Evolutionary conservation across 2,888 invertebrate species (phyloP), one percentile per base, ranked within the genome.

Genomic region (Oscheius sp.): DNA sequence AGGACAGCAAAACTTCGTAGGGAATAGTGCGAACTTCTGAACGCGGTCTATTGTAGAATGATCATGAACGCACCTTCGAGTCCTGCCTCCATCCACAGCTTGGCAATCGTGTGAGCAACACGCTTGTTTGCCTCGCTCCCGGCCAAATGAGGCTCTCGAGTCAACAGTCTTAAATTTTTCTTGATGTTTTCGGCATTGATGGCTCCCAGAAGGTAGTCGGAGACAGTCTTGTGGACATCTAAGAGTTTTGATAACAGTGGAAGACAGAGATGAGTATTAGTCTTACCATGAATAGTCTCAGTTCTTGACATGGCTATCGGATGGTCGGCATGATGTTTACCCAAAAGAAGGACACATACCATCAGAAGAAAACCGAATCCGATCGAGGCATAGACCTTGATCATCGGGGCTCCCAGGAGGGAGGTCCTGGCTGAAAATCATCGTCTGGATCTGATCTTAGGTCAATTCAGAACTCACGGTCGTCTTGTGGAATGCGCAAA

Each of bases 1-100:
- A 89, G 9, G 85, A 84, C 2, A 89, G 81, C 2, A 89, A 79
- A 7, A 88, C 89, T 59, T 86, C 84, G 80, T 89, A 89, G 29
- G 85, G 79, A 29, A 78, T 55, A 1, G 79, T 80, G 62, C 80
- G 84, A 13, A 85, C 85, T 68, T 84, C 84, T 80, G 33, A 13
- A 7, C 47, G 3, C 32, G 32, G 2, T 58, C 21, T 33, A 13
- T n/a, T 77, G 82, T 9, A 82, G 79, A 50, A 59, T 2, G 13
- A 7, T 63, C 4, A 13, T 2, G 0, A 50, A 47, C 74, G 50
- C 5, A 84, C 85, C 80, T 78, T 87, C 85, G 2, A 88, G 76
- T 10, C 88, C 88, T 29, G 82, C 82, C 32, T 77, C 77, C 1
- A 74, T 70, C 84, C 86, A 89, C 35, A 83, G 75, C n/a, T 76